phyloP scores from a whole-genome alignment of 1,140 invertebrate genomes.

The Pseudomyrmex cubaensis region DNA sequence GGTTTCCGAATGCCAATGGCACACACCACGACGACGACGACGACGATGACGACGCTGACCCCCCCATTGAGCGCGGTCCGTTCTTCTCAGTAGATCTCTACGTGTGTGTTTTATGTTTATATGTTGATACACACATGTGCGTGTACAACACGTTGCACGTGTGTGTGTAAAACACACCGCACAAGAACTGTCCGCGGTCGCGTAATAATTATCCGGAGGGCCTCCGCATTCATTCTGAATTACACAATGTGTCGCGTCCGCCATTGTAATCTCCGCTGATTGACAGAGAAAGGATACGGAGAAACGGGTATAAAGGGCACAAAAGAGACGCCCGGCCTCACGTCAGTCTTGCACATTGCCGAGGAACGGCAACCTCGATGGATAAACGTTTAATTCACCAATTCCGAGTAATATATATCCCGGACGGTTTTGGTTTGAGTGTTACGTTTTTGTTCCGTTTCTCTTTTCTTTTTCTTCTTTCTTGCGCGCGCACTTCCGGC shows the following conservation, averaged over 20 bases:
- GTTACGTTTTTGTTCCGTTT: not conserved
- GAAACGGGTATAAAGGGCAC: conserved; percentile 52
- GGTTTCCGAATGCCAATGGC: conserved; percentile 46
- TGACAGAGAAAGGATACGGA: conserved; percentile 70
- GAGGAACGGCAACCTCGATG: conserved; percentile 15
- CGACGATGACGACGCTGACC: conserved; percentile 43
- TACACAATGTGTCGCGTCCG: conserved; percentile 71
- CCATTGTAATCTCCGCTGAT: conserved; percentile 61
- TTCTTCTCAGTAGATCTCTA: conserved; percentile 13
- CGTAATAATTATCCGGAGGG: conserved; percentile 68
- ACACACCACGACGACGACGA: conserved; percentile 45
- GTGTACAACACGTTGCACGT: not conserved
- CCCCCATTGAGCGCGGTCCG: conserved; percentile 4
- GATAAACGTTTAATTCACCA: conserved; percentile 30
- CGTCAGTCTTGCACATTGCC: conserved; percentile 30
- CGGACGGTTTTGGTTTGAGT: not conserved
- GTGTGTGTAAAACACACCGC: conserved; percentile 36
- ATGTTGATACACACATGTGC: not conserved
- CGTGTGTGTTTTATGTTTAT: not conserved
- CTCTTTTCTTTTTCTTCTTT: not conserved
- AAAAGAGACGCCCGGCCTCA: conserved; percentile 50
- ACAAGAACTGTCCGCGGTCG: conserved; percentile 33
- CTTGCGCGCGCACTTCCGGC: conserved; percentile 1
- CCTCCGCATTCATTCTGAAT: conserved; percentile 66
- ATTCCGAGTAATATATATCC: conserved; percentile 12